Evolutionary conservation across 2,113 vertebrate genomes (phyloP).

Genomic region (Lophura nycthemera): DNA sequence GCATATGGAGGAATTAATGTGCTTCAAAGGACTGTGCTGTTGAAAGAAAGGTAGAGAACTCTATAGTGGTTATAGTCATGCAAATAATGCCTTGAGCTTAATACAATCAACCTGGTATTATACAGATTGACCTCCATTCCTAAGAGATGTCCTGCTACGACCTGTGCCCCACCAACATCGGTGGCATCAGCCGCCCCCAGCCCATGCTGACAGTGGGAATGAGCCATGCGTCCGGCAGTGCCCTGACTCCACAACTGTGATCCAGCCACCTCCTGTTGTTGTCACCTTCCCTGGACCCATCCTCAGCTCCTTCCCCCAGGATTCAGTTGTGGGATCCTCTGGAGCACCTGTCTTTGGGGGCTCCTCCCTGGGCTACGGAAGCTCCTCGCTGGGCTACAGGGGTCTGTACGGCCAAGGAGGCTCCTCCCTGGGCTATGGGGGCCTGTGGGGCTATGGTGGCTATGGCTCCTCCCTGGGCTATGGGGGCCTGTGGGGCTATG

Average conservation of each 20-base stretch:
- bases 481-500: background rate
- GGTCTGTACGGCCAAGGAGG: background rate
- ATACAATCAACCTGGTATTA: background rate
- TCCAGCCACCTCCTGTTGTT: background rate
- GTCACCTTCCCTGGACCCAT: background rate
- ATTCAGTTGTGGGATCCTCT: background rate
- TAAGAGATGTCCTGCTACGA: background rate
- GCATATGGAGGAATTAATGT: rapidly evolving
- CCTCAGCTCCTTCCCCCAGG: background rate
- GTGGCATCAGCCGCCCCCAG: background rate
- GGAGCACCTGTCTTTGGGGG: background rate
- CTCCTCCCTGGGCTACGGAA: background rate
- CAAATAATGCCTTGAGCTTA: background rate
- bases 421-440: background rate
- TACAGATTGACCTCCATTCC: background rate
- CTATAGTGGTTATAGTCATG: rapidly evolving
- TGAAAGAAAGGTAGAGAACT: rapidly evolving
- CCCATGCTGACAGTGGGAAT: background rate
- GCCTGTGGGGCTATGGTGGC: background rate
- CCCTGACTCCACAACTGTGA: background rate
- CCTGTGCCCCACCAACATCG: background rate
- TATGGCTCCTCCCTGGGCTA: background rate
- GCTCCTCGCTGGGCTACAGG: background rate
- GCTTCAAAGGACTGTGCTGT: rapidly evolving
- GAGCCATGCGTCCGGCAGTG: background rate